Percentiles rank a stretch among this genome's conserved stretches.
Conservation (phyloP, 2,113 vertebrate species). For the Urocolius indicus region DNA sequence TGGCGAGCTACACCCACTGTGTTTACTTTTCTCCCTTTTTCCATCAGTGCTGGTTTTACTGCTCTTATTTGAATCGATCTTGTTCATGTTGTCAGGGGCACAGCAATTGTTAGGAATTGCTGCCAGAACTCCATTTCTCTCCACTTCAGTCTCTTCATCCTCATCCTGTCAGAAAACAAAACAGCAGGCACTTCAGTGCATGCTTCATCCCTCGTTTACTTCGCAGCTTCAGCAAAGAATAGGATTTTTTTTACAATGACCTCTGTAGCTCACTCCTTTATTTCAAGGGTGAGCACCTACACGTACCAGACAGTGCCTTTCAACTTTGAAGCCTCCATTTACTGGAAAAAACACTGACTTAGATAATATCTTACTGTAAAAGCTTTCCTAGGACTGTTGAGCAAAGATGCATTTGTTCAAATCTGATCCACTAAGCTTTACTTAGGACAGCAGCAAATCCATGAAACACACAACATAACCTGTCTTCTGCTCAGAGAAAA, state of each 20-base stretch:
- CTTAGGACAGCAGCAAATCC: background rate
- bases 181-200: background rate
- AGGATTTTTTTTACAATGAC: background rate
- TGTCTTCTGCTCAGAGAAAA: background rate
- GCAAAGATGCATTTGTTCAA: background rate
- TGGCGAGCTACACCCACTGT: slow-evolving; percentile 63
- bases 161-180: slow-evolving; percentile 43
- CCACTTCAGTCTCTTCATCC: slow-evolving; percentile 73
- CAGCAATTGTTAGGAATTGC: slow-evolving; percentile 76
- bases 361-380: background rate
- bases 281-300: background rate
- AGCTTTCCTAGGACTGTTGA: background rate
- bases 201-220: background rate
- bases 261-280: background rate
- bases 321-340: background rate
- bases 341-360: background rate
- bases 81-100: slow-evolving; percentile 73
- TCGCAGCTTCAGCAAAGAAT: background rate
- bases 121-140: slow-evolving; percentile 83
- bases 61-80: slow-evolving; percentile 43
- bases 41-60: slow-evolving; percentile 63
- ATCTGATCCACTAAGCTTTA: background rate
- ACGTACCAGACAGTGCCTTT: background rate
- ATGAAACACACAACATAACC: background rate
- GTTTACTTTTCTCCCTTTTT: slow-evolving; percentile 73